Evolutionary conservation across 2,113 vertebrate genomes (phyloP), one percentile per base, ranked within the genome.

Genomic region (Orthonyx spaldingii): DNA sequence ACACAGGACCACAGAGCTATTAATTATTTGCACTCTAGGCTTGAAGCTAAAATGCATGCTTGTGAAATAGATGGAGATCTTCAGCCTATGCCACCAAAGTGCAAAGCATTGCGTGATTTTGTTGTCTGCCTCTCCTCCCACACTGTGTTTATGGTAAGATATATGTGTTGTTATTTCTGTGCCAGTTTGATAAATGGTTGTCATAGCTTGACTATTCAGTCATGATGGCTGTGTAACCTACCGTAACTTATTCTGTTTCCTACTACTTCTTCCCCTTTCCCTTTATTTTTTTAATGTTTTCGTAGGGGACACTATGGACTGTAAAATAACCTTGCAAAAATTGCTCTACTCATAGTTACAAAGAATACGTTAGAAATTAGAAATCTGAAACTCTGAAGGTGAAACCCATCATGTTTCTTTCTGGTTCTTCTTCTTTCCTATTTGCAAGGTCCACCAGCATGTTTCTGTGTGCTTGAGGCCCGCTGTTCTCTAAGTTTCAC

Each of bases 131-230:
- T 92, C 85, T 78, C 61, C 59, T 90, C 75, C 75, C 55, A 93
- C 68, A 56, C 71, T 88, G 52, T 23, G 6, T 93, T 94, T 94
- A 52, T 81, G 68, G 57, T 74, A 94, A 90, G 85, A 92, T 88
- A 16, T 44, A 84, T 88, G 52, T 77, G 47, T 66, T 89, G 69
- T 96, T 95, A 89, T 84, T 92, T 90, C 60, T 84, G 30, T 70
- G 68, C 68, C 64, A 71, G 41, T 68, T 92, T 94, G 92, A 88
- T 86, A 93, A 92, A 96, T 68, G 44, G 63, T 19, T 92, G 90
- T 90, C 85, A 65, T 68, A 93, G 75, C 63, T 97, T 94, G 60
- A 94, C 52, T 90, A 30, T 84, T 94, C 79, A 66, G 92, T 93
- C 59, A 70, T 84, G 87, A 92, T 90, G 88, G 35, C 79, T 90